Base-by-base conservation (phyloP, 1,140 invertebrate species). In the Drosophila melanica region DNA sequence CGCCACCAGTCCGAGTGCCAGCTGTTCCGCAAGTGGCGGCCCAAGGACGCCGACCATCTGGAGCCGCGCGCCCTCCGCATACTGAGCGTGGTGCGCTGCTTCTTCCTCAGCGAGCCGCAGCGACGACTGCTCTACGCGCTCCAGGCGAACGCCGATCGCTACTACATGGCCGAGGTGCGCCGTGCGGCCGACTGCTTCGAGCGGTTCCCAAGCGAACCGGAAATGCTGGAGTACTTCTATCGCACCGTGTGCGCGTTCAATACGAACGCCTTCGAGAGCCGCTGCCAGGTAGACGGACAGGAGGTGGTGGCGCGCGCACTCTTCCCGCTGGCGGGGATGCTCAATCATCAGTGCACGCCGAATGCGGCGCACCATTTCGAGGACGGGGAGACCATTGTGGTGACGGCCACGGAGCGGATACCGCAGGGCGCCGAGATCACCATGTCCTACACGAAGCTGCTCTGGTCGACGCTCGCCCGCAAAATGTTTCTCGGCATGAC, bases 291-390 rank as follows among this genome's bases (percentile, higher is more conserved):
- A 4, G 92, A 92, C 35, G 91, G 92, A 20, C 92, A 94, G 66
- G 79, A 91, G 59, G 92, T 93, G 30, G 94, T 93, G 77, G 90
- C 95, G 33, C 93, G 95, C 68, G 96, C 95, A 3, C 91, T 97
- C 4, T 97, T 95, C 91, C 95, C 96, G 3, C 90, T 96, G 16
- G 94, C 95, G 1, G 94, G 95, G 12, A 92, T 97, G 33, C 93
- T 96, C 86, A 96, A 97, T 91, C 96, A 97, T 81, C 93, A 93
- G 35, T 97, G 96, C 80, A 92, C 93, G 9, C 95, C 96, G 2
- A 97, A 97, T 84, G 96, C 95, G 0, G 94, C 93, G 16, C 95
- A 96, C 67, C 92, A 93, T 42, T 96, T 95, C 67, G 94, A 94
- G 70, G 79, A 91, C 4, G 86, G 93, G 6, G 93, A 93, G 16